phyloP scores from a whole-genome alignment of 2,113 vertebrate genomes.

The Cisticola juncidis region DNA sequence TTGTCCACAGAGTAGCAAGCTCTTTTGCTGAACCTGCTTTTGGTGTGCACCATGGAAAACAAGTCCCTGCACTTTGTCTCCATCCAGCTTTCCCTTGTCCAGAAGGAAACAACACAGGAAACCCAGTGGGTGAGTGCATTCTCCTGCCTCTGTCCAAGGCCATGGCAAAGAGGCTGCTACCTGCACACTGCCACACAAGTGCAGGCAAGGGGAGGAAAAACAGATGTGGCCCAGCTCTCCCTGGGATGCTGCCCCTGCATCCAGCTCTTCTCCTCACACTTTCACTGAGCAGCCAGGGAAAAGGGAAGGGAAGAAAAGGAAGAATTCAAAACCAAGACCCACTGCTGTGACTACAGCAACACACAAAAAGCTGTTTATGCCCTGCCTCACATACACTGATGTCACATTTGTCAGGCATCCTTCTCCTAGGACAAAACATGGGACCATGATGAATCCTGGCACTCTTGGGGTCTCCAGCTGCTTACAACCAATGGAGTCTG shows the following conservation, averaged over 20 bases:
- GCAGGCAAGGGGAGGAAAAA: neutral
- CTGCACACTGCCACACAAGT: neutral
- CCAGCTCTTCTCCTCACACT: neutral
- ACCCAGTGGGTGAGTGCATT: rapidly evolving
- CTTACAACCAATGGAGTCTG: neutral
- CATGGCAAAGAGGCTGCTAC: neutral
- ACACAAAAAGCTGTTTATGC: neutral
- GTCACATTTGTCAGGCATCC: neutral
- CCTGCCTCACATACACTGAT: neutral
- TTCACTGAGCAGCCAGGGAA: neutral
- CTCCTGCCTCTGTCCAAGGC: neutral
- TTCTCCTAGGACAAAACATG: neutral
- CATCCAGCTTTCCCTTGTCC: neutral
- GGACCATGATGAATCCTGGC: neutral
- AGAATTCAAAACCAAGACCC: neutral
- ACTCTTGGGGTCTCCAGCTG: neutral
- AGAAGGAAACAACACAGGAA: neutral
- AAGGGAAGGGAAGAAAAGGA: neutral
- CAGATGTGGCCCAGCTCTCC: neutral
- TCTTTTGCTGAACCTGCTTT: neutral
- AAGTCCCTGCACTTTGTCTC: neutral
- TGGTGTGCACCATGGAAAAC: neutral
- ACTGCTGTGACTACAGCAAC: neutral
- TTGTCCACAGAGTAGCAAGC: neutral
- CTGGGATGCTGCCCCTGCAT: neutral